phyloP scores from a whole-genome alignment of 2,113 vertebrate species.

The Rhinopomastus cyanomelas region DNA sequence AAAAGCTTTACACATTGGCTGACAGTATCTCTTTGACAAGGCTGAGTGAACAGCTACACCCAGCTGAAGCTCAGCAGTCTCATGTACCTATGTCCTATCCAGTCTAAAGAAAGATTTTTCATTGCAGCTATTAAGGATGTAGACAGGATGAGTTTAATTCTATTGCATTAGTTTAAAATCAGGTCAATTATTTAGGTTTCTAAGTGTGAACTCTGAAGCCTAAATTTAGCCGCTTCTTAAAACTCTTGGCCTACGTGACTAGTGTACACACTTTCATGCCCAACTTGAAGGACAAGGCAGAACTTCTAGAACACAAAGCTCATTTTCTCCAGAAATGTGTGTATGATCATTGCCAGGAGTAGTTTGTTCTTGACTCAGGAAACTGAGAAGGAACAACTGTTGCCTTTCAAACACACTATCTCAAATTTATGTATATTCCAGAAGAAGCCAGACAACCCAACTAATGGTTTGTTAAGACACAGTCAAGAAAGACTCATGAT shows the following conservation, averaged over 20 bases:
- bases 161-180: background rate
- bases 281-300: background rate
- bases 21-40: background rate
- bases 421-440: background rate
- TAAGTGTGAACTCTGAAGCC: background rate
- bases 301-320: background rate
- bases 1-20: background rate
- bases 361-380: background rate
- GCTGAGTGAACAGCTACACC: background rate
- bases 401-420: background rate
- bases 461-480: background rate
- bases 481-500: background rate
- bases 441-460: background rate
- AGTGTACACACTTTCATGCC: background rate
- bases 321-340: background rate
- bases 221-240: constrained; percentile 21
- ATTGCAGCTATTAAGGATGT: background rate
- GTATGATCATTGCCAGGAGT: background rate
- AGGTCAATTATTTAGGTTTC: constrained; percentile 30
- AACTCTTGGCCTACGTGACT: background rate
- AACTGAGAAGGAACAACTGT: background rate
- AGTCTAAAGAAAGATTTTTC: background rate
- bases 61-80: background rate
- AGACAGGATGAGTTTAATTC: background rate
- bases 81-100: background rate